Evolutionary conservation across 2,113 vertebrate species (phyloP).

Genomic region (Thinocorus orbignyianus): DNA sequence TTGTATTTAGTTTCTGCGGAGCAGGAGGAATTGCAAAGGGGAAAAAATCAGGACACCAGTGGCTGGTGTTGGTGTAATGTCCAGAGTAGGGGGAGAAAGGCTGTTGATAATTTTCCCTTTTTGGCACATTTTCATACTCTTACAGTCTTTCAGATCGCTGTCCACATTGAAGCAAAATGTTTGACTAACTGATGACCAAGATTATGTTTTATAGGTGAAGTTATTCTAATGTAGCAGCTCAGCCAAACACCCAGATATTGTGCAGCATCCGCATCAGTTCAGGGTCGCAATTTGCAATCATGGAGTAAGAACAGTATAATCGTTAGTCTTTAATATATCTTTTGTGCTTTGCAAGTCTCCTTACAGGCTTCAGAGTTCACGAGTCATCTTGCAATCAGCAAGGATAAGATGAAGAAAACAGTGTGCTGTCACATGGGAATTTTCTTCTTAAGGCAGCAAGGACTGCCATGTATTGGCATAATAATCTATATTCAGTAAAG

Average conservation of each 20-base stretch:
- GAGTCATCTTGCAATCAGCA: neutral
- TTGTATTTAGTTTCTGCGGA: neutral
- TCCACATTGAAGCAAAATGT: fast-evolving
- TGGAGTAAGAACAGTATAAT: neutral
- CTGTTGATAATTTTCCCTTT: neutral
- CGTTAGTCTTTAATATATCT: neutral
- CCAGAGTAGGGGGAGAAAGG: neutral
- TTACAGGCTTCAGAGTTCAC: neutral
- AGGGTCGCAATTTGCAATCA: neutral
- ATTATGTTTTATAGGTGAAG: neutral
- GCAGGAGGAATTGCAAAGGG: neutral
- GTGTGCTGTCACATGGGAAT: neutral
- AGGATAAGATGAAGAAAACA: neutral
- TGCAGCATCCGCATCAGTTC: neutral
- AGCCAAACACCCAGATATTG: neutral
- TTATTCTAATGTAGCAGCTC: neutral
- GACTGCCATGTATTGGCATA: neutral
- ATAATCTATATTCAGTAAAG: neutral
- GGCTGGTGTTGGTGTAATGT: neutral
- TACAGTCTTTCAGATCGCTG: neutral
- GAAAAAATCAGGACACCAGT: neutral
- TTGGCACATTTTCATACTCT: neutral
- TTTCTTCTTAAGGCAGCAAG: neutral
- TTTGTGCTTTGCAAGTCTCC: neutral
- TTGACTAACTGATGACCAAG: neutral